Evolutionary conservation across 1,140 invertebrate species (phyloP), one percentile per base, ranked within the genome.

Genomic region (Hylyphantes graminicola): DNA sequence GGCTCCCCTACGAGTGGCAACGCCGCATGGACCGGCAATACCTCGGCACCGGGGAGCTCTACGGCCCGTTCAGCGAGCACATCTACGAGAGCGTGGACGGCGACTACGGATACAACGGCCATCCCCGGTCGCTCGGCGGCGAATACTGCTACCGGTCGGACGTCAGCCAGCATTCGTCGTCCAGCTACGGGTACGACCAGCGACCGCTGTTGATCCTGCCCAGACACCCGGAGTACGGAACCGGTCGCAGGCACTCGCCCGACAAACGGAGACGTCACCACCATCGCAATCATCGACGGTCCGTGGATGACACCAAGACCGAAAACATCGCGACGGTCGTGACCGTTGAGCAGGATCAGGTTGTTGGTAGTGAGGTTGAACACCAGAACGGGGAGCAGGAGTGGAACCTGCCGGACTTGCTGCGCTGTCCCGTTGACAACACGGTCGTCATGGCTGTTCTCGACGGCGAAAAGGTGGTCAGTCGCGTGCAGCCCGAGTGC

Each of bases 381-480:
- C 65, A 81, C 4, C 79, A 72, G 13, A 17, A 53, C 7, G 57
- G 59, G 7, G 63, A 79, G 13, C 65, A 70, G 15, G 82, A 85
- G n/a, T 85, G 82, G 82, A 85, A 85, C 68, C 61, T 85, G 3
- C 84, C 84, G 6, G 84, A 85, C 21, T 51, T 85, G 61, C 12
- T 85, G 13, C 73, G 84, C 9, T 85, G 84, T 80, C 84, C 88
- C 13, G 86, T 76, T 51, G 89, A 89, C 54, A 89, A 89, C 84
- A 84, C 88, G 90, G 90, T 92, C 90, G 91, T 94, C 88, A 94
- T 95, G 7, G 94, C 94, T 1, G 94, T 95, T 1, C 90, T 95
- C 12, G 94, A 95, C 88, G 94, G 94, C 2, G 94, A 95, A 87
- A 95, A 94, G 83, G 95, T 96, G 54, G 94, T 95, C 12, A 95